phyloP scores from a whole-genome alignment of 2,113 vertebrate genomes.

The Cygnus atratus region DNA sequence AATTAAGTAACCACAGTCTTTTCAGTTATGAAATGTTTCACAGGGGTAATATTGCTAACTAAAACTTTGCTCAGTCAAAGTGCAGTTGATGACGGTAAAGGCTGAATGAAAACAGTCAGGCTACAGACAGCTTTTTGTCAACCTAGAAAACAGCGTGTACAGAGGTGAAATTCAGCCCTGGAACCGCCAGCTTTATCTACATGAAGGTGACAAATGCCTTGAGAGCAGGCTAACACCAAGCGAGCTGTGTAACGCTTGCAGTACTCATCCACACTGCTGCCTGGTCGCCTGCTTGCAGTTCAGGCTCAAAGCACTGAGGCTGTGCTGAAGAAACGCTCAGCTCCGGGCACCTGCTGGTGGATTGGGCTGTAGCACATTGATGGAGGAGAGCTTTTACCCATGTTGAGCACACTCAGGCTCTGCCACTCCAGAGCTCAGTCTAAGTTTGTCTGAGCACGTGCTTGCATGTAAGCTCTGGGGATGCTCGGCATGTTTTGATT shows the following conservation, averaged over 20 bases:
- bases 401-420: slow-evolving; percentile 53
- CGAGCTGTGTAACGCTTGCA: slow-evolving; percentile 28
- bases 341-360: slow-evolving; percentile 30
- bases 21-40: background rate
- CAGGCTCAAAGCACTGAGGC: slow-evolving; percentile 41
- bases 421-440: slow-evolving; percentile 59
- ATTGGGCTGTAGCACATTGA: slow-evolving; percentile 44
- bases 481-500: slow-evolving; percentile 51
- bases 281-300: slow-evolving; percentile 58
- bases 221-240: slow-evolving; percentile 38
- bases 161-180: slow-evolving; percentile 55
- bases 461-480: slow-evolving; percentile 67
- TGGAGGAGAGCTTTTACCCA: slow-evolving; percentile 37
- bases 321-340: slow-evolving; percentile 14
- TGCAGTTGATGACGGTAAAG: slow-evolving; percentile 36
- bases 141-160: slow-evolving; percentile 56
- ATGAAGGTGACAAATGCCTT: slow-evolving; percentile 57
- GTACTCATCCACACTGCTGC: slow-evolving; percentile 43
- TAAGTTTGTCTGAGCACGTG: slow-evolving; percentile 60
- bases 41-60: background rate
- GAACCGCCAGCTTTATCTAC: slow-evolving; percentile 51
- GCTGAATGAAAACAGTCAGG: slow-evolving; percentile 36
- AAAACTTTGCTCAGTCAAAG: slow-evolving; percentile 39
- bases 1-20: background rate
- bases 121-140: slow-evolving; percentile 49